These are phyloP conservation scores for Capreolus pygargus DNA, from an alignment of 2,113 vertebrate species.

Conservation along the genomic window DNA sequence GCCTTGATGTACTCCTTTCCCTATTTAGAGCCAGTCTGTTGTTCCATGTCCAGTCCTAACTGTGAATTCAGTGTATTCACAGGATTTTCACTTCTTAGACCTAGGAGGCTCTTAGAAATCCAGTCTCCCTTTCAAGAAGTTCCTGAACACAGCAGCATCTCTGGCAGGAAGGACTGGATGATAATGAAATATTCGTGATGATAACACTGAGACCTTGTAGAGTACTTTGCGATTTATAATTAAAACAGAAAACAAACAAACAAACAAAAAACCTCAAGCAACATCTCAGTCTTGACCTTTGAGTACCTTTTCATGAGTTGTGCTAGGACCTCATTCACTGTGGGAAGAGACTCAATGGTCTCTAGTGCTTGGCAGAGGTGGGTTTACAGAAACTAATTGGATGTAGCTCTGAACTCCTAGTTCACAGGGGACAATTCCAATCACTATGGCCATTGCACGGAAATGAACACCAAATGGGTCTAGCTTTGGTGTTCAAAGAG, in stretches of 20 bases:
- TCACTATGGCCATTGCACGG: not conserved
- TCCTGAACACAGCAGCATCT: not conserved
- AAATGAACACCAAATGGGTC: not conserved
- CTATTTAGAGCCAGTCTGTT: not conserved
- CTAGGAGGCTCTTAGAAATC: not conserved
- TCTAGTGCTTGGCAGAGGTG: not conserved
- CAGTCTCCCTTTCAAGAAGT: not conserved
- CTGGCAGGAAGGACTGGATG: not conserved
- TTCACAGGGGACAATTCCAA: not conserved
- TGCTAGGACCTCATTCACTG: not conserved
- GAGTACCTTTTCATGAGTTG: not conserved
- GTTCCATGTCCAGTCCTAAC: not conserved
- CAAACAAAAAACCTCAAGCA: not conserved
- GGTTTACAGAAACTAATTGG: not conserved
- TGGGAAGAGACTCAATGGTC: not conserved
- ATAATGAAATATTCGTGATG: not conserved
- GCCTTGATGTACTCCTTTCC: not conserved
- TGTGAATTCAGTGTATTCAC: not conserved
- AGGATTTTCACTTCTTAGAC: not conserved
- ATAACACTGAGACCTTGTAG: not conserved
- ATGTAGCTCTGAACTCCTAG: not conserved
- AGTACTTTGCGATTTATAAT: not conserved
- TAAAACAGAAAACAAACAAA: not conserved
- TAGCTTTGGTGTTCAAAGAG: not conserved
- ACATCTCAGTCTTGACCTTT: not conserved